These are phyloP conservation scores for Strix uralensis DNA, from an alignment of 2,113 vertebrate genomes.

Conservation along the genomic window DNA sequence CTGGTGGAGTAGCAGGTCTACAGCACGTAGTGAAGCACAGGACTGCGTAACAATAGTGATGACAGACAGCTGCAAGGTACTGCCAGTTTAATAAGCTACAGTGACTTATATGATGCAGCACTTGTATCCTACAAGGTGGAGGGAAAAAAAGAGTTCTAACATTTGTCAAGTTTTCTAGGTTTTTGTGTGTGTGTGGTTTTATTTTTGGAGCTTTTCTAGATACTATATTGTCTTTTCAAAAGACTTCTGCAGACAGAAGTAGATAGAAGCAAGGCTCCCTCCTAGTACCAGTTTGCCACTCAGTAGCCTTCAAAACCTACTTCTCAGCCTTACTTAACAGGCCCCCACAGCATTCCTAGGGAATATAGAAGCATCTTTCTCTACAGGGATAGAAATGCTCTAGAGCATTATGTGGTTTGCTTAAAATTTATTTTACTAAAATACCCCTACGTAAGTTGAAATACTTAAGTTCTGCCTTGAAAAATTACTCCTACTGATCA, in stretches of 20 bases:
- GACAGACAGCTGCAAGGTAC: neutral
- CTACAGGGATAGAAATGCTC: neutral
- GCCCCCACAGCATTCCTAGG: neutral
- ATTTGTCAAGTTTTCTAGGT: too few species aligned
- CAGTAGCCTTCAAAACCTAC: neutral
- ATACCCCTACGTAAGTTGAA: neutral
- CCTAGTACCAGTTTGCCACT: neutral
- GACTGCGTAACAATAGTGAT: neutral
- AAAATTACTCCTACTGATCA: neutral
- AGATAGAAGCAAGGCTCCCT: neutral
- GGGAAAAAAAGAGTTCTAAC: neutral
- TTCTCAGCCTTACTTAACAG: neutral
- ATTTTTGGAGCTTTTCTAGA: neutral
- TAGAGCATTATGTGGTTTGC: neutral
- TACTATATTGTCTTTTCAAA: neutral
- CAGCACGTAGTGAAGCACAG: neutral
- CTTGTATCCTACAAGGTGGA: neutral
- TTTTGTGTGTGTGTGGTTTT: neutral
- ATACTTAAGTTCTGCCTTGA: neutral
- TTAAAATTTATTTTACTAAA: neutral
- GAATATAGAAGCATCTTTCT: neutral
- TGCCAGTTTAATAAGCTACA: neutral
- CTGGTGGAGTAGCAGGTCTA: neutral
- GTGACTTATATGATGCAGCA: neutral
- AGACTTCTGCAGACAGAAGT: neutral